Base-by-base conservation (phyloP, 2,888 invertebrate species). In the Acanthococcus lagerstroemiae region DNA sequence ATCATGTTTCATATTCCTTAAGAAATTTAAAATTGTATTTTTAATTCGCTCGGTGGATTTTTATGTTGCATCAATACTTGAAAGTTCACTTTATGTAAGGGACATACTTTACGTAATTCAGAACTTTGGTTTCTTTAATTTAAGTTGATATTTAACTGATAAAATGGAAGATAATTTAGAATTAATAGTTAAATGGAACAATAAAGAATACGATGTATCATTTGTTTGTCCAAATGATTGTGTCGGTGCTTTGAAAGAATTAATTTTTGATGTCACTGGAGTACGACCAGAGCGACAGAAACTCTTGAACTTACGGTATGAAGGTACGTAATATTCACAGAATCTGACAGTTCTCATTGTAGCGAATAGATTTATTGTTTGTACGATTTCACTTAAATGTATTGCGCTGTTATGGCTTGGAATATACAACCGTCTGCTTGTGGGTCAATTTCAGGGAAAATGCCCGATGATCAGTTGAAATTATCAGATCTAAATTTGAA, bases 281-380 rank as follows among this genome's bases (percentile, higher is more conserved):
- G 95, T 96, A 24, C 83, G 88, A 67, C 90, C 94, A n/a, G 89
- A 91, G 73, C 81, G 95, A 69, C 95, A 96, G 76, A 96, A 95
- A 78, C 78, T 96, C 50, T 81, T 96, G 50, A 95, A 95, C 77
- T 82, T 96, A 60, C 95, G 93, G 79, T 83, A 84, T 74, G 92
- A 93, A 85, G 94, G 95, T 91, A 77, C 73, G 70, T 71, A 71
- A 71, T 27, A 45, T 48, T 17, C 1, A 3, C 2, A 6, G 22
- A 12, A 55, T 37, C 37, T 2, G 1, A 15, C 37, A 37, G 2
- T 37, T 37, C 37, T n/a, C 7, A 12, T 37, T 45, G 44, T 19
- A n/a, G 17, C n/a, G 19, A 37, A 37, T 37, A 37, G n/a, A n/a
- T n/a, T n/a, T n/a, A n/a, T n/a, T n/a, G n/a, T n/a, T n/a, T n/a